Evolutionary conservation across 2,888 invertebrate species (phyloP).

Genomic region (Cremastinae sp.): DNA sequence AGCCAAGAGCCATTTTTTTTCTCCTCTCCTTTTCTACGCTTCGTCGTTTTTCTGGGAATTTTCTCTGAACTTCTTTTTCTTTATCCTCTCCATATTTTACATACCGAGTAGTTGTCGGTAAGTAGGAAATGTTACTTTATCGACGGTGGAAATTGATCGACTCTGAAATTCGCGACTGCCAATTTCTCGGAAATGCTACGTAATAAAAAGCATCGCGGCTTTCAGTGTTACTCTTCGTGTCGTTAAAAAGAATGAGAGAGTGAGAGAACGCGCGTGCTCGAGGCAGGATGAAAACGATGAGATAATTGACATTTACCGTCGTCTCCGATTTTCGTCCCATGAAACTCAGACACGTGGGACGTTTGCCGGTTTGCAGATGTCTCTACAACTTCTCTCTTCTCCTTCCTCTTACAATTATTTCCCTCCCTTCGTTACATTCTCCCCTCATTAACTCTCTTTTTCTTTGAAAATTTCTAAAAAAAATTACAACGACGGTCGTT

Average conservation of each 20-base stretch:
- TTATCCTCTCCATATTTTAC: too few relatives aligned
- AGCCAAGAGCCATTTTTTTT: too few relatives aligned
- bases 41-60: too few relatives aligned
- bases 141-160: too few relatives aligned
- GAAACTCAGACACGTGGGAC: conserved; percentile 61
- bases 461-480: too few relatives aligned
- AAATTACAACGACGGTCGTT: too few relatives aligned
- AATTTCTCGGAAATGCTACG: not conserved
- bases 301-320: conserved; percentile 67
- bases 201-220: not conserved
- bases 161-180: too few relatives aligned
- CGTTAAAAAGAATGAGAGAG: not conserved
- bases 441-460: conserved; percentile 37
- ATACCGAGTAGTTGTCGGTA: too few relatives aligned
- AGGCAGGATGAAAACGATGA: conserved; percentile 69
- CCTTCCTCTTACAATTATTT: conserved; percentile 6
- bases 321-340: conserved; percentile 62
- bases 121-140: too few relatives aligned
- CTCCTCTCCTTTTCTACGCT: too few relatives aligned
- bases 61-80: too few relatives aligned
- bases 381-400: conserved; percentile 46
- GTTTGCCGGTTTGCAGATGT: conserved; percentile 60
- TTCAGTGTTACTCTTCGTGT: not conserved
- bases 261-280: conserved; percentile 39
- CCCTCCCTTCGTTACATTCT: too few relatives aligned